Percentiles rank a stretch among this genome's conserved stretches.
These are phyloP conservation scores for Anagrus nilaparvatae DNA, from an alignment of 1,140 invertebrate genomes.

Conservation along the genomic window DNA sequence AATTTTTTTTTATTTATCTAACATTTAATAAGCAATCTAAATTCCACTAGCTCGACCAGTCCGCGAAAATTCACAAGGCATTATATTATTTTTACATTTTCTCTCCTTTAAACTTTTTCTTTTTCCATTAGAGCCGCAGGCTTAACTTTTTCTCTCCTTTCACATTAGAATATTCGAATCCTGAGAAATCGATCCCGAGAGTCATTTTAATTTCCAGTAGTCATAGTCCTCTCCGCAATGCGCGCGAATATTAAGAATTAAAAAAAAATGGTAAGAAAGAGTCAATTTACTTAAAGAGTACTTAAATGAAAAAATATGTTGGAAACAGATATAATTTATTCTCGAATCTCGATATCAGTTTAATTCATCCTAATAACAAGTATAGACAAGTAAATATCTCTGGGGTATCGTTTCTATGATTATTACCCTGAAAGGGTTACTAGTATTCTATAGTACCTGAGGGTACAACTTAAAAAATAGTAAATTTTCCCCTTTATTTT, in stretches of 20 bases:
- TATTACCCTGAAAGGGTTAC: conserved; percentile 40
- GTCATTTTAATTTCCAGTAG: conserved; percentile 17
- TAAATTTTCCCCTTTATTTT: no score
- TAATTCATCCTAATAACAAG: conserved; percentile 37
- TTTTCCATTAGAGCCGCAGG: no score
- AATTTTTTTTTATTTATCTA: conserved; percentile 35
- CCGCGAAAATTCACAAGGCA: conserved; percentile 18
- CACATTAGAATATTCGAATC: no score
- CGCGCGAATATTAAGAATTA: conserved; percentile 5
- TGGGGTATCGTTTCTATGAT: conserved; percentile 37
- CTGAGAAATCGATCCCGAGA: conserved; percentile 30
- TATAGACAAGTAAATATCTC: conserved; percentile 27
- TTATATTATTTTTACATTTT: no score
- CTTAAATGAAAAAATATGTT: no score
- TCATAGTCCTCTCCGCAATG: neutral
- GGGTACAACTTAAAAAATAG: conserved; percentile 35
- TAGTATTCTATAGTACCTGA: conserved; percentile 31
- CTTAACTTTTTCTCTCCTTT: no score
- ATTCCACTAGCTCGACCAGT: conserved; percentile 35
- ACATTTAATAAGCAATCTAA: conserved; percentile 41
- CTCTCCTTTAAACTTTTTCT: no score
- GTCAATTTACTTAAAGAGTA: conserved; percentile 1
- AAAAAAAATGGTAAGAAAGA: conserved; percentile 23
- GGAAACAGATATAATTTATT: no score
- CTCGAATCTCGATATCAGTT: no score